A percentile compares a stretch with the other conserved stretches of the same genome.
These are phyloP conservation scores for Procapra przewalskii DNA, from an alignment of 2,113 vertebrate genomes.

Conservation along the genomic window DNA sequence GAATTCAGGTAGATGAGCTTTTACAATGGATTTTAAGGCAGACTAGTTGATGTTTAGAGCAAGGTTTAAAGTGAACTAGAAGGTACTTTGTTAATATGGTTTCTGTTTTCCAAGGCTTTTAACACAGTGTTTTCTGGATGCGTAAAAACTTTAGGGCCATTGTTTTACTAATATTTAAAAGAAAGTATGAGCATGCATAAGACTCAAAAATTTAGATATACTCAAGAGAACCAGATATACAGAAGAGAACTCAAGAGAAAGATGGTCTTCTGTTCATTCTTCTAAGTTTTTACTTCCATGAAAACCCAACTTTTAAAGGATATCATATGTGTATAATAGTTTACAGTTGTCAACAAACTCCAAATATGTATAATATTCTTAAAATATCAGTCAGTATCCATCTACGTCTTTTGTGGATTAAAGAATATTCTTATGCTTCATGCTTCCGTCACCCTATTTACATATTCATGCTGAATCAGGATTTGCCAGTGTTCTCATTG, in stretches of 20 bases:
- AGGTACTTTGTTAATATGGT: conserved; percentile 27
- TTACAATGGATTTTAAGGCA: background rate
- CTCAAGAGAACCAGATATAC: background rate
- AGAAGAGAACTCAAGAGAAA: background rate
- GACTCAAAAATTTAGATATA: background rate
- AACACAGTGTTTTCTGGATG: conserved; percentile 3
- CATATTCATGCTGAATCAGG: background rate
- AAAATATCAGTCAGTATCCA: background rate
- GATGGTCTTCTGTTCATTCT: background rate
- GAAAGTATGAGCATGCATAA: background rate
- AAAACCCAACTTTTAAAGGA: conserved; percentile 1
- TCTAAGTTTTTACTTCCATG: background rate
- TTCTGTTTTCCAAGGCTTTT: conserved; percentile 25
- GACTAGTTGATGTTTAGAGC: background rate
- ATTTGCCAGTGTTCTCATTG: background rate
- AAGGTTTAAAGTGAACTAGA: background rate
- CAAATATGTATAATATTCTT: background rate
- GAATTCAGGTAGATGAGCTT: background rate
- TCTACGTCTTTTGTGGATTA: background rate
- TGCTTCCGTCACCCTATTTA: background rate
- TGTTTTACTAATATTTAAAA: background rate
- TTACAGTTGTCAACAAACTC: background rate
- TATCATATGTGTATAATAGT: background rate
- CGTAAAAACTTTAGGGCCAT: background rate
- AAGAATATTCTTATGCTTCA: background rate